Base-by-base conservation (phyloP, 2,113 vertebrate genomes). In the Hystrix brachyura region DNA sequence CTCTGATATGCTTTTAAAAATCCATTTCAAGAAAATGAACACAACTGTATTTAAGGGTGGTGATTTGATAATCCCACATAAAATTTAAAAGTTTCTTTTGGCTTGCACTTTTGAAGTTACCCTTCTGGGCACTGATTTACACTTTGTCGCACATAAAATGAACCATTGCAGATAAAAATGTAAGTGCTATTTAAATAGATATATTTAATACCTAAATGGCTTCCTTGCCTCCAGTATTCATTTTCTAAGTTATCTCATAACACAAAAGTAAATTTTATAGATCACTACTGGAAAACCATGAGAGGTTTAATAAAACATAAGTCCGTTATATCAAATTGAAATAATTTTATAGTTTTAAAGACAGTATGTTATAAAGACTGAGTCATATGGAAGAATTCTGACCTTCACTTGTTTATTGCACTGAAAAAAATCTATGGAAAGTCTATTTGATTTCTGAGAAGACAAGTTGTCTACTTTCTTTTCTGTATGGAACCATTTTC, bases 221-320 rank as follows among this genome's bases (percentile, higher is more conserved):
- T 95, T 27, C 8, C 51, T 71, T 87, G 69, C 65, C 15, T 80
- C 53, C 69, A 69, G 59, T 5, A 83, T 86, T 76, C 21, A 85
- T 84, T 80, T 93, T 94, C 64, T 60, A 93, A 80, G 27, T 67
- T 90, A 94, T 48, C 76, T 5, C 11, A 78, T 21, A 78, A 95
- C 34, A 67, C 74, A 92, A 94, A 92, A 69, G 86, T 87, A 95
- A 90, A 79, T 79, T 90, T 84, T 90, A 94, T 64, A 62, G 23
- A 87, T 80, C 18, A 87, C 51, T 91, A 86, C 48, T 72, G n/a
- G 53, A 43, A 9, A 64, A 85, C 32, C 14, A 76, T 59, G 51
- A 38, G 38, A 76, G 34, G 5, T 85, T 96, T 93, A 97, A 83
- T 76, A 76, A 95, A 92, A 84, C 12, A 87, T 51, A 96, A 84